These are phyloP conservation scores for Anodontia alba DNA, from an alignment of 2,888 invertebrate species.

Conservation along the genomic window DNA sequence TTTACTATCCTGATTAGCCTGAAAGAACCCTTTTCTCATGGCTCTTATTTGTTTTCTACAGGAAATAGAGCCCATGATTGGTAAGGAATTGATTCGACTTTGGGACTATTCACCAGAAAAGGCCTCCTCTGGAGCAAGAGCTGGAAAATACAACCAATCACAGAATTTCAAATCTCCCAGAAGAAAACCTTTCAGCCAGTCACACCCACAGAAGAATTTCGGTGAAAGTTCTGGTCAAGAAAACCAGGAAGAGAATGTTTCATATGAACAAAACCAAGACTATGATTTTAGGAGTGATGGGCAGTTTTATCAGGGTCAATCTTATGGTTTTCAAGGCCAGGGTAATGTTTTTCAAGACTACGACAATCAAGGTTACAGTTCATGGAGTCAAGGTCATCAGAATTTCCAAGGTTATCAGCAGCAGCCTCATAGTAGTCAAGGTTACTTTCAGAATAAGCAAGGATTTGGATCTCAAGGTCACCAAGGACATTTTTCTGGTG, in stretches of 20 bases:
- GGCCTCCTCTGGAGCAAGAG: background rate
- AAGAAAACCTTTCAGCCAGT: constrained; percentile 10
- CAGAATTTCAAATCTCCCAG: constrained; percentile 4
- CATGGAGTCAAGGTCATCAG: constrained; percentile 48
- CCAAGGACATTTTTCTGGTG: constrained; percentile 37
- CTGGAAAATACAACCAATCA: constrained; percentile 1
- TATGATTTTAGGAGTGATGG: constrained; percentile 15
- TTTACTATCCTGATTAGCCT: too few species aligned
- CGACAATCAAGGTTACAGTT: constrained; percentile 34
- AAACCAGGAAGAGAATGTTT: background rate
- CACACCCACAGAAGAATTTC: constrained; percentile 2
- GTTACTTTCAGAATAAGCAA: constrained; percentile 2
- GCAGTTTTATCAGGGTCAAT: constrained; percentile 26
- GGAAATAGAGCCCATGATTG: constrained; percentile 86
- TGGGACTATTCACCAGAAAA: constrained; percentile 84
- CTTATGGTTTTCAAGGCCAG: constrained; percentile 46
- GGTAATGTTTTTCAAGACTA: constrained; percentile 31
- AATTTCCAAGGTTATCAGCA: constrained; percentile 33
- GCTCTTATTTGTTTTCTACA: constrained; percentile 73
- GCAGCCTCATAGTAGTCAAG: background rate
- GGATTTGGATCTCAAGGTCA: constrained; percentile 16
- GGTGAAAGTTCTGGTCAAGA: constrained; percentile 13
- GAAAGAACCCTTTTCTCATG: too few species aligned
- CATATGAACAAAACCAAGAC: constrained; percentile 13
- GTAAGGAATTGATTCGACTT: constrained; percentile 84